A percentile compares a stretch with the other conserved stretches of the same genome.
Conservation (phyloP, 2,113 vertebrate species). For the Nannospalax galili region DNA sequence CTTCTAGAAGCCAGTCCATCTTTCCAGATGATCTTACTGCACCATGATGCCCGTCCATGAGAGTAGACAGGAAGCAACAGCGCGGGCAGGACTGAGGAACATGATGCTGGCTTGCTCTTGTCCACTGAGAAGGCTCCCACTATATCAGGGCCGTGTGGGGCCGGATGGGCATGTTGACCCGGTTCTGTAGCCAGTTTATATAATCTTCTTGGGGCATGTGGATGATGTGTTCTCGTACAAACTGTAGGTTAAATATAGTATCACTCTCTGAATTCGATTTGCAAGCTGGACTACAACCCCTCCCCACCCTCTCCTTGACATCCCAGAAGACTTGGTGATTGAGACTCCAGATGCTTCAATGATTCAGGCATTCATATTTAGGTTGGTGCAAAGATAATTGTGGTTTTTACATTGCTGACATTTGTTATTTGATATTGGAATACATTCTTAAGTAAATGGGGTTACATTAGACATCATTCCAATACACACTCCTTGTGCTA, state of each 20-base stretch:
- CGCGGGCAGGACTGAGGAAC: not conserved
- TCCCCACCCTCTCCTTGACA: not conserved
- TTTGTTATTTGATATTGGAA: not conserved
- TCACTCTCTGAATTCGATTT: not conserved
- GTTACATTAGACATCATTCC: not conserved
- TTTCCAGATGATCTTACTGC: not conserved
- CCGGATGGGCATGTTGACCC: conserved; percentile 60
- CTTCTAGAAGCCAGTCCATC: not conserved
- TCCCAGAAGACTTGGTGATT: not conserved
- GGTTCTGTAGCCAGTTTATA: conserved; percentile 82
- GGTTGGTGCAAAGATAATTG: not conserved
- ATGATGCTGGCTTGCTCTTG: accelerated
- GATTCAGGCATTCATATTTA: not conserved
- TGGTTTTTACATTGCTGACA: no score
- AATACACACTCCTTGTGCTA: not conserved
- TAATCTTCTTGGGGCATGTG: conserved; percentile 86
- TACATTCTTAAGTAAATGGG: not conserved
- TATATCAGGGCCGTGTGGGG: not conserved
- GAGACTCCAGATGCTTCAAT: not conserved
- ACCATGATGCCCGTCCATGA: accelerated
- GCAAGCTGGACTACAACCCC: not conserved
- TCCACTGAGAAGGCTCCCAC: not conserved
- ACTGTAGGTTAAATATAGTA: conserved; percentile 80
- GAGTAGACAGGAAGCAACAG: not conserved
- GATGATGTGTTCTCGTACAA: conserved; percentile 86